phyloP scores from a whole-genome alignment of 2,113 vertebrate genomes.

The Peromyscus californicus region DNA sequence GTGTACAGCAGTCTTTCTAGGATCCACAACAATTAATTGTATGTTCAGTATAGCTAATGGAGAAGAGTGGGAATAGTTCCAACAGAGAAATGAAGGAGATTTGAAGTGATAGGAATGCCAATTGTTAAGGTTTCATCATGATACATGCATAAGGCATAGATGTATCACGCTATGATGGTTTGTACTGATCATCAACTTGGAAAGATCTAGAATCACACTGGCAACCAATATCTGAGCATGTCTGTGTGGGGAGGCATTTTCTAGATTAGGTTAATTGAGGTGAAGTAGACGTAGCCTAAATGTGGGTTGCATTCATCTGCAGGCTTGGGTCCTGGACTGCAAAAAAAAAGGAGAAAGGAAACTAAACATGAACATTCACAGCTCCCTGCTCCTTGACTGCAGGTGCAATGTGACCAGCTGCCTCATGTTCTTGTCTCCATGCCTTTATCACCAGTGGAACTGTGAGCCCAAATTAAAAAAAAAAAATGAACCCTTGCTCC shows the following conservation, averaged over 20 bases:
- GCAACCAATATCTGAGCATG: neutral
- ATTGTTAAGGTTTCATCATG: neutral
- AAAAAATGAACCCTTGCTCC: neutral
- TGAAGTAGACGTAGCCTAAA: neutral
- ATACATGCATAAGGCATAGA: neutral
- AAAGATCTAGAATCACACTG: neutral
- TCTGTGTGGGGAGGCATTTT: neutral
- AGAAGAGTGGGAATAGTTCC: neutral
- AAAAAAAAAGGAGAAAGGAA: too few relatives aligned
- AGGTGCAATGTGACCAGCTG: neutral
- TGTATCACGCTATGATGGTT: neutral
- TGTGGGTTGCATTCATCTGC: too few relatives aligned
- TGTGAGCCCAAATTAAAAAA: neutral
- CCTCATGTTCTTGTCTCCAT: too few relatives aligned
- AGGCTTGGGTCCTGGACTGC: neutral
- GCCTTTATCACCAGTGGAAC: neutral
- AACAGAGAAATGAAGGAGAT: neutral
- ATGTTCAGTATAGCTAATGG: neutral
- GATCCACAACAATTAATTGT: neutral
- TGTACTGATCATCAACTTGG: neutral
- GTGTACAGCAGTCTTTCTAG: neutral
- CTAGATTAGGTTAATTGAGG: neutral
- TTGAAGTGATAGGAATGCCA: neutral
- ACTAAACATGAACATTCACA: neutral
- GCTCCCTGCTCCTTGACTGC: neutral